Percentiles rank a stretch among this genome's conserved stretches.
Evolutionary conservation across 2,113 vertebrate species (phyloP).

Genomic region (Gnathonemus longibarbis): DNA sequence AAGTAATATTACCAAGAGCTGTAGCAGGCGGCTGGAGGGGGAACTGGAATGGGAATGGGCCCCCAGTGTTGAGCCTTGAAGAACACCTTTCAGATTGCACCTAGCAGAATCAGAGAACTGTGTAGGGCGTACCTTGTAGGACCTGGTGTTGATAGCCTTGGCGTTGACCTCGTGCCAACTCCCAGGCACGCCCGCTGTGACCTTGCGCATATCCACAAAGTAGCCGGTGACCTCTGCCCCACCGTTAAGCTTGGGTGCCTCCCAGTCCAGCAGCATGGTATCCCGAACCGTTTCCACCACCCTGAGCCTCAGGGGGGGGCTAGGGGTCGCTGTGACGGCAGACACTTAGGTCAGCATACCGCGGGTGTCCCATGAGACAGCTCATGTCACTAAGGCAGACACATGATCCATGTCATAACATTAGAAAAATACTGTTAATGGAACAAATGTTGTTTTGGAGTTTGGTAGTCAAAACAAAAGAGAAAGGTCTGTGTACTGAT

Average conservation of each 20-base stretch:
- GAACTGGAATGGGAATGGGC: background rate
- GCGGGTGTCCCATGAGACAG: background rate
- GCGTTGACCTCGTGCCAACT: constrained; percentile 87
- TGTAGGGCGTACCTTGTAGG: constrained; percentile 73
- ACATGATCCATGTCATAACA: background rate
- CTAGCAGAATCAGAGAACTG: background rate
- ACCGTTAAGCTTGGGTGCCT: constrained; percentile 64
- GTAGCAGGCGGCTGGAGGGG: background rate
- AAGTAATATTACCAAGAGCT: background rate
- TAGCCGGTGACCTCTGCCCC: constrained; percentile 85
- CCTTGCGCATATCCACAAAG: constrained; percentile 84
- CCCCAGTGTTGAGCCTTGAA: constrained; percentile 1
- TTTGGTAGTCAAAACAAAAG: background rate
- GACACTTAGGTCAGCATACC: constrained; percentile 16
- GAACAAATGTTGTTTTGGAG: background rate
- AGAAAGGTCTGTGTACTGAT: background rate
- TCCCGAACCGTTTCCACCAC: constrained; percentile 79
- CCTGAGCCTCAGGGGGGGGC: constrained; percentile 67
- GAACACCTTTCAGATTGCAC: background rate
- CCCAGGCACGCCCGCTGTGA: constrained; percentile 65
- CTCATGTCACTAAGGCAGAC: background rate
- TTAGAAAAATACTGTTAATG: background rate
- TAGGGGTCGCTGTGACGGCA: constrained; percentile 65
- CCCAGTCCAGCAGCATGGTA: constrained; percentile 86
- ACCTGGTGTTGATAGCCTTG: constrained; percentile 51